A percentile compares a stretch with the other conserved stretches of the same genome.
phyloP scores from a whole-genome alignment of 2,113 vertebrate species.

The Psittacara wagleri region DNA sequence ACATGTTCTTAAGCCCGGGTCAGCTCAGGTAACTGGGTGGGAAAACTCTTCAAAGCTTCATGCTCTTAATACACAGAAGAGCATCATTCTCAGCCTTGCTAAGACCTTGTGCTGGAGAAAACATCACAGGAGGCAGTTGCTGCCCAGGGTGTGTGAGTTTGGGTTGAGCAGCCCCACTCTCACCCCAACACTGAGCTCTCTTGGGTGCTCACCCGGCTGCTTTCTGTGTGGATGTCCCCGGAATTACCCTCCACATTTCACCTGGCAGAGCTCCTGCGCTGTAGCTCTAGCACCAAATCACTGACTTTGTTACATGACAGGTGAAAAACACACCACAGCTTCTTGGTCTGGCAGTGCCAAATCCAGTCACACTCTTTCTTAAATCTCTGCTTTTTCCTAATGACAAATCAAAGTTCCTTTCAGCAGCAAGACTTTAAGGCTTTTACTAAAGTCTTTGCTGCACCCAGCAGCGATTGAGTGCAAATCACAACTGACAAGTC shows the following conservation, averaged over 20 bases:
- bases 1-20: fast-evolving
- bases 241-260: fast-evolving
- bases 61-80: neutral
- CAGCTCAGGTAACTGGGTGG: neutral
- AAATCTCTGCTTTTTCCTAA: neutral
- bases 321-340: neutral
- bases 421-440: fast-evolving
- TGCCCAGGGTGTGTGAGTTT: neutral
- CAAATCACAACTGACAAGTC: neutral
- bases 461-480: neutral
- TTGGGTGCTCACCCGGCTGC: neutral
- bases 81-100: neutral
- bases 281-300: neutral
- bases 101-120: neutral
- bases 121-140: neutral
- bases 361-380: neutral
- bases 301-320: fast-evolving
- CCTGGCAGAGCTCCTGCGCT: neutral
- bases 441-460: neutral
- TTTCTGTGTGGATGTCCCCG: neutral
- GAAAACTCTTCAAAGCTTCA: neutral
- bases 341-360: neutral
- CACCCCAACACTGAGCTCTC: neutral
- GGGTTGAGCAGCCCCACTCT: neutral
- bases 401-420: neutral